Conservation (phyloP, 2,113 vertebrate genomes). For the Pelusios castaneus region DNA sequence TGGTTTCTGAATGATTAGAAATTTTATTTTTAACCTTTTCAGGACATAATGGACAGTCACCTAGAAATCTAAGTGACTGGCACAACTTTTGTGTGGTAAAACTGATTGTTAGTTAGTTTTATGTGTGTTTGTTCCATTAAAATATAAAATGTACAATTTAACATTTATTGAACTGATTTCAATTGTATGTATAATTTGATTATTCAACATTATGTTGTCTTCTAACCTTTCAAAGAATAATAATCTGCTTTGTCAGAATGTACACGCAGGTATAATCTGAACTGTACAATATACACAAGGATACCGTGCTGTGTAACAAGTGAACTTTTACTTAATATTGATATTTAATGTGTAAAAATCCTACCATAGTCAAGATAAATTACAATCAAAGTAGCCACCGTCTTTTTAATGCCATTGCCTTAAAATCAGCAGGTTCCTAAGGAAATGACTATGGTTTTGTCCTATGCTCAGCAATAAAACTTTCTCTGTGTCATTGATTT, state of each 20-base stretch:
- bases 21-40: not conserved
- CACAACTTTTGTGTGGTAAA: not conserved
- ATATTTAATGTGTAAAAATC: not conserved
- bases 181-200: not conserved
- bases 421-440: not conserved
- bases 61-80: not conserved
- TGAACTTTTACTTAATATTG: not conserved
- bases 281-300: not conserved
- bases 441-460: not conserved
- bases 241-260: not conserved
- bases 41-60: not conserved
- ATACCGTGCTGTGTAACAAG: not conserved
- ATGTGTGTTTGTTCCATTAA: not conserved
- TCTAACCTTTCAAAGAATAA: not conserved
- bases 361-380: not conserved
- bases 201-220: not conserved
- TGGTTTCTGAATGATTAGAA: not conserved
- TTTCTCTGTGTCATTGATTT: not conserved
- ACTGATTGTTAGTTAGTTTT: not conserved
- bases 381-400: not conserved
- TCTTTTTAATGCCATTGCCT: no score
- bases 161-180: not conserved
- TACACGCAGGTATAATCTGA: not conserved
- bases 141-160: not conserved
- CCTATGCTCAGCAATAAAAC: not conserved